These are phyloP conservation scores for Epirrhoe tristata DNA, from an alignment of 2,888 invertebrate genomes.

Conservation along the genomic window DNA sequence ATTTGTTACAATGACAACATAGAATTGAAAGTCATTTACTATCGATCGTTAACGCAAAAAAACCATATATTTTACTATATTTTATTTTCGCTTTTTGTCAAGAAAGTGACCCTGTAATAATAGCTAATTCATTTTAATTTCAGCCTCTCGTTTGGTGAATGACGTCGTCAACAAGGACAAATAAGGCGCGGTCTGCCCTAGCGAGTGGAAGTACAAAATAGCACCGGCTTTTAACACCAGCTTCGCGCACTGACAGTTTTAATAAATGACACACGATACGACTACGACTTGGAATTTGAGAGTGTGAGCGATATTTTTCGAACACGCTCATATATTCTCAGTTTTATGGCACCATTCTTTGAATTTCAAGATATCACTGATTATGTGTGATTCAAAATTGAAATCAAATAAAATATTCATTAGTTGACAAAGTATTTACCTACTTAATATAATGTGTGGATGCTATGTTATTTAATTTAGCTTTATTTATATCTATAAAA, in stretches of 20 bases:
- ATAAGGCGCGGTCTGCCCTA: slow-evolving; percentile 52
- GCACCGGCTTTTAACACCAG: slow-evolving; percentile 39
- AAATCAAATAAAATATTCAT: slow-evolving; percentile 4
- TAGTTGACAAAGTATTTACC: not conserved
- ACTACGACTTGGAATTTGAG: slow-evolving; percentile 15
- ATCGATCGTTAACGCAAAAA: no score
- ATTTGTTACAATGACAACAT: no score
- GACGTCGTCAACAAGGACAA: slow-evolving; percentile 71
- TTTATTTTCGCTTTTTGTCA: not conserved
- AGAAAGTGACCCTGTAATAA: not conserved
- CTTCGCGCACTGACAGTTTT: slow-evolving; percentile 41
- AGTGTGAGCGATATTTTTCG: not conserved
- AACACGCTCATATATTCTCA: not conserved
- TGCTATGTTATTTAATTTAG: slow-evolving; percentile 3
- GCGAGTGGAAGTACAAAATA: slow-evolving; percentile 56
- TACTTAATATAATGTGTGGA: not conserved
- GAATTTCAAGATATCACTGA: slow-evolving; percentile 3
- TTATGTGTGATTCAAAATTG: slow-evolving; percentile 1
- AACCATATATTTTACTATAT: no score
- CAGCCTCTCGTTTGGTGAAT: slow-evolving; percentile 72
- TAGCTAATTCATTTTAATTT: slow-evolving; percentile 46
- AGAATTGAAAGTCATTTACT: no score
- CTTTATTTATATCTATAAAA: not conserved
- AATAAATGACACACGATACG: slow-evolving; percentile 21
- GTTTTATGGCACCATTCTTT: not conserved